These are phyloP conservation scores for Xylocopa sonorina DNA, from an alignment of 1,140 invertebrate genomes.

Conservation along the genomic window DNA sequence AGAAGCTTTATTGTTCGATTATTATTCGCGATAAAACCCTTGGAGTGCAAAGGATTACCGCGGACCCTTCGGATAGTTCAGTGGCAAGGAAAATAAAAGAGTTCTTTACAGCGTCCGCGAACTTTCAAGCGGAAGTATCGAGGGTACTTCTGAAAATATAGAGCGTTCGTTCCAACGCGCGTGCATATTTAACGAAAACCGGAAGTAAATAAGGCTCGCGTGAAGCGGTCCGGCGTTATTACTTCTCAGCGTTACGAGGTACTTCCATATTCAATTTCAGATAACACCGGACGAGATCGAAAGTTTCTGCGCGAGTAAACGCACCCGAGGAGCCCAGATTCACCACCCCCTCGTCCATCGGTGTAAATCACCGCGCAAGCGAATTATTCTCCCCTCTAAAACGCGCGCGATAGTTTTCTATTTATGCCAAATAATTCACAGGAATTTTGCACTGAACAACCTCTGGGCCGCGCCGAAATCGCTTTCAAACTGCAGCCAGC, in stretches of 20 bases:
- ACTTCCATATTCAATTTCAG: constrained; percentile 6
- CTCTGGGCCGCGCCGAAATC: background rate
- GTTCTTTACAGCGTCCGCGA: background rate
- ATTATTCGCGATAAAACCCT: background rate
- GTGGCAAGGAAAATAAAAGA: too few relatives aligned
- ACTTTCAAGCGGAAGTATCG: background rate
- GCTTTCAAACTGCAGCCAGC: constrained; percentile 4
- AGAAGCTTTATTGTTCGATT: too few relatives aligned
- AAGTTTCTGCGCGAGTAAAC: constrained; percentile 7
- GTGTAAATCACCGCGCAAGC: background rate
- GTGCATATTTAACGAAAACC: constrained; percentile 1
- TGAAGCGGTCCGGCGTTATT: background rate
- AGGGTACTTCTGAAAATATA: background rate
- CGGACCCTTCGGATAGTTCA: constrained; percentile 4
- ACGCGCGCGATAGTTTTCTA: background rate
- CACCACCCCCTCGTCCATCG: background rate
- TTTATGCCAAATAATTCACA: background rate
- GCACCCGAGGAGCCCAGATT: background rate
- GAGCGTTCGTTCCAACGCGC: too few relatives aligned
- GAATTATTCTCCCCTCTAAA: background rate
- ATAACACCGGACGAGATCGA: constrained; percentile 8
- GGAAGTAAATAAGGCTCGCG: background rate
- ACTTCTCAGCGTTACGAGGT: constrained; percentile 2
- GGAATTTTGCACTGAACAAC: constrained; percentile 9
- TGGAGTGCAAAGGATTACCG: constrained; percentile 21